These are phyloP conservation scores for Tricholauxania praeusta DNA, from an alignment of 2,888 invertebrate species.

Conservation along the genomic window DNA sequence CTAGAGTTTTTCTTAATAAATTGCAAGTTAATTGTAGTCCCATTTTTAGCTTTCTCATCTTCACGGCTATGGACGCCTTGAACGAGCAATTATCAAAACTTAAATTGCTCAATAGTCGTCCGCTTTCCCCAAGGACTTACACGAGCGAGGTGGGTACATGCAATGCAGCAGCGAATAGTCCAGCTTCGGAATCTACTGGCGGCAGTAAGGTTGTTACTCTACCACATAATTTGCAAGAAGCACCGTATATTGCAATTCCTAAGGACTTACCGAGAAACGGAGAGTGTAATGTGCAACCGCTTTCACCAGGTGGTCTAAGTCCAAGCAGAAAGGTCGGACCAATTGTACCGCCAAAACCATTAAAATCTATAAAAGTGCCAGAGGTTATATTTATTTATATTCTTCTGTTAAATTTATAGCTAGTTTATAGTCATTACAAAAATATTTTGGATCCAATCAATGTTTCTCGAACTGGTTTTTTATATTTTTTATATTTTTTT, in stretches of 20 bases:
- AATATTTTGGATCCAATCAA: too few species aligned
- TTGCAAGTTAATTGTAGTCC: too few species aligned
- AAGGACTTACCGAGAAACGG: neutral
- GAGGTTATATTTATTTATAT: slow-evolving; percentile 60
- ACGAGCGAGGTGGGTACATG: neutral
- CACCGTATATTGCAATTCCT: neutral
- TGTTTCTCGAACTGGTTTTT: too few species aligned
- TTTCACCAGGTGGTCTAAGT: neutral
- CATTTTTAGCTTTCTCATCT: too few species aligned
- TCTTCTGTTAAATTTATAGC: neutral
- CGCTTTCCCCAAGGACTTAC: slow-evolving; percentile 43
- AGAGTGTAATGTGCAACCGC: neutral
- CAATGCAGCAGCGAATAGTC: neutral
- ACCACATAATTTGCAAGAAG: slow-evolving; percentile 45
- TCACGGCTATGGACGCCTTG: slow-evolving; percentile 71
- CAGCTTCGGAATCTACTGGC: neutral
- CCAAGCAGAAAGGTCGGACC: slow-evolving; percentile 75
- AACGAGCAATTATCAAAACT: slow-evolving; percentile 79
- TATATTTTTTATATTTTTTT: too few species aligned
- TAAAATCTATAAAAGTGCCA: slow-evolving; percentile 69
- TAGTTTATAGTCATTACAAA: too few species aligned
- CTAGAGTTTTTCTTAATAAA: too few species aligned
- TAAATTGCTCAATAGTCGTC: slow-evolving; percentile 71
- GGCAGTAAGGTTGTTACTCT: slow-evolving; percentile 44
- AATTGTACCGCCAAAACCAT: slow-evolving; percentile 84